Conservation (phyloP, 2,797 vertebrate species). For the Sebastes matsubarae region DNA sequence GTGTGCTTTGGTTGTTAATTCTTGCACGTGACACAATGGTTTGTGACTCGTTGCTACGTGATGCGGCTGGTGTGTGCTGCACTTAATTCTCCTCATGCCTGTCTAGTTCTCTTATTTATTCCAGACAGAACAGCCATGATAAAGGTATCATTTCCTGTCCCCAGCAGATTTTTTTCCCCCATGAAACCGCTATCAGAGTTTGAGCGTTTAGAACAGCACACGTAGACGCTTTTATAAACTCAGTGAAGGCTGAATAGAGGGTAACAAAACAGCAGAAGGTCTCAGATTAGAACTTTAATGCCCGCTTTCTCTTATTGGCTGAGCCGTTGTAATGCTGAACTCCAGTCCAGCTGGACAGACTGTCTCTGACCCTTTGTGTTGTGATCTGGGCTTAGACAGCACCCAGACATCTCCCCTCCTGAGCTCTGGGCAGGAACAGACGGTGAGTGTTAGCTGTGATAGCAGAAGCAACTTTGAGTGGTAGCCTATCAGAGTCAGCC, state of each 20-base stretch:
- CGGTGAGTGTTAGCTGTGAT: slow-evolving; percentile 56
- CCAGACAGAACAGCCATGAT: background rate
- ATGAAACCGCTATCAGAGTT: background rate
- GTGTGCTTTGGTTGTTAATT: background rate
- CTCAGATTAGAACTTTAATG: slow-evolving; percentile 17
- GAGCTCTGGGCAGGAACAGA: slow-evolving; percentile 56
- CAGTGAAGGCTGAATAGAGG: background rate
- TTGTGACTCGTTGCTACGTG: background rate
- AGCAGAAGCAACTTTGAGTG: slow-evolving; percentile 60
- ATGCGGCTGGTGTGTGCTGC: fast-evolving
- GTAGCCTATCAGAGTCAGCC: slow-evolving; percentile 64
- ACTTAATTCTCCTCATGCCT: background rate
- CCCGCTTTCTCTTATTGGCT: background rate
- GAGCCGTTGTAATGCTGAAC: background rate
- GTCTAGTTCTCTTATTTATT: slow-evolving; percentile 1
- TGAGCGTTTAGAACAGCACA: background rate
- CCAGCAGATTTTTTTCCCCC: background rate
- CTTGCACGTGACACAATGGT: background rate
- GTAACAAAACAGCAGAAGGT: slow-evolving; percentile 11
- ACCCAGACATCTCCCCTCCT: slow-evolving; percentile 34
- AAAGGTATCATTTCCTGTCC: slow-evolving; percentile 2
- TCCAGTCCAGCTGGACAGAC: slow-evolving; percentile 40
- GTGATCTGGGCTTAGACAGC: slow-evolving; percentile 45
- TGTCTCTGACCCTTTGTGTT: slow-evolving; percentile 34
- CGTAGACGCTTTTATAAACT: background rate